Conservation (phyloP, 2,888 invertebrate genomes). For the Tricholauxania praeusta region DNA sequence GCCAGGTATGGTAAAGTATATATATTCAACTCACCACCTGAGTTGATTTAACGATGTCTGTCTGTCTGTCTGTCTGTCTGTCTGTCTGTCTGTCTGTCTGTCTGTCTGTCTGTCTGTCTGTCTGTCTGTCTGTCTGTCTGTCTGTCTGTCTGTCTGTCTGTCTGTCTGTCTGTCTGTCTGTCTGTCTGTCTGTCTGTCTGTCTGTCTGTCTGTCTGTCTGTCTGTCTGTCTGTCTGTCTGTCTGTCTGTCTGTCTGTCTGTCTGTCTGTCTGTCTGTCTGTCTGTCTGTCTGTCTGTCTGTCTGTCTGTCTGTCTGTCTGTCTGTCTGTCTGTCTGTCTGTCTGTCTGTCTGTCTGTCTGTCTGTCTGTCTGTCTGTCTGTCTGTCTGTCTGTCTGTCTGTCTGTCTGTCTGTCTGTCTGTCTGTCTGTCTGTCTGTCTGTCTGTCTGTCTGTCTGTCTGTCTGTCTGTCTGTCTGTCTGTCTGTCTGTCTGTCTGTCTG, state of each 20-base stretch:
- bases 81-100: conserved; percentile 17
- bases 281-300: conserved; percentile 20
- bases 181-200: conserved; percentile 20
- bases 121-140: conserved; percentile 20
- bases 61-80: conserved; percentile 30
- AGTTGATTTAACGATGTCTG: too few species aligned
- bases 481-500: conserved; percentile 20
- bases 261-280: conserved; percentile 20
- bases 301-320: conserved; percentile 20
- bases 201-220: conserved; percentile 20
- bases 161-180: conserved; percentile 20
- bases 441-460: conserved; percentile 20
- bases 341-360: conserved; percentile 20
- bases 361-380: conserved; percentile 20
- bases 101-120: conserved; percentile 28
- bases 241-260: conserved; percentile 20
- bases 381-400: conserved; percentile 20
- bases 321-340: conserved; percentile 20
- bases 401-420: conserved; percentile 20
- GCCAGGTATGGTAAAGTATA: too few species aligned
- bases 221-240: conserved; percentile 20
- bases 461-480: conserved; percentile 20
- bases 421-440: conserved; percentile 20
- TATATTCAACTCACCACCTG: too few species aligned
- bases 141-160: conserved; percentile 20